Percentiles rank a stretch among this genome's conserved stretches.
Conservation (phyloP, 2,113 vertebrate species). For the Theropithecus gelada region DNA sequence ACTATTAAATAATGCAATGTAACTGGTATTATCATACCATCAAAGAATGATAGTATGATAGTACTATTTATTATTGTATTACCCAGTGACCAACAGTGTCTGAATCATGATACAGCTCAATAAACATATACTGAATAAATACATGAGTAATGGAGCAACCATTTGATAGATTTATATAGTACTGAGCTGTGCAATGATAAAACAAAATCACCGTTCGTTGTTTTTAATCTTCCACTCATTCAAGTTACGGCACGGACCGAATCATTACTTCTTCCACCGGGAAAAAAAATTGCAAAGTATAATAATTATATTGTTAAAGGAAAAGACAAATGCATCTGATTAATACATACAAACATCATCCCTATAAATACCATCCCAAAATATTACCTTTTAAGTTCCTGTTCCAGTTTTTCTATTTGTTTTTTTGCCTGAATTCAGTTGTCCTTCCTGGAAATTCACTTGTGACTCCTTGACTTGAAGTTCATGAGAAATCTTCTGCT, state of each 20-base stretch:
- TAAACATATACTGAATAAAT: neutral
- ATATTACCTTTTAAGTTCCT: constrained; percentile 93
- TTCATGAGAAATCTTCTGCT: constrained; percentile 91
- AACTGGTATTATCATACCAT: too few species aligned
- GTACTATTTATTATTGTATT: neutral
- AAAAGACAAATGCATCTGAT: neutral
- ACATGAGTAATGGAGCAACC: neutral
- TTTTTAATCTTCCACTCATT: too few species aligned
- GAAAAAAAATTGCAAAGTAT: neutral
- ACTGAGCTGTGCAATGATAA: neutral
- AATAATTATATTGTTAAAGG: neutral
- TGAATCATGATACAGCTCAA: neutral
- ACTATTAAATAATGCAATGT: too few species aligned
- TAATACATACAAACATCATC: neutral
- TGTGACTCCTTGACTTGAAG: constrained; percentile 94
- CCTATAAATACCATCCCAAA: neutral
- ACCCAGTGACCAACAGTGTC: neutral
- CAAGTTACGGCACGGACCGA: neutral
- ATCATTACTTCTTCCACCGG: neutral
- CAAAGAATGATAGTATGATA: too few species aligned
- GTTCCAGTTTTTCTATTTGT: constrained; percentile 91
- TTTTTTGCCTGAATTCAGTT: constrained; percentile 91
- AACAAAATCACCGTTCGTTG: neutral
- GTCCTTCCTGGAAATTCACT: constrained; percentile 91
- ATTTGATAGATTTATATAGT: neutral